A percentile compares a stretch with the other conserved stretches of the same genome.
Conservation (phyloP, 2,797 vertebrate species). For the Myotis vivesi region DNA sequence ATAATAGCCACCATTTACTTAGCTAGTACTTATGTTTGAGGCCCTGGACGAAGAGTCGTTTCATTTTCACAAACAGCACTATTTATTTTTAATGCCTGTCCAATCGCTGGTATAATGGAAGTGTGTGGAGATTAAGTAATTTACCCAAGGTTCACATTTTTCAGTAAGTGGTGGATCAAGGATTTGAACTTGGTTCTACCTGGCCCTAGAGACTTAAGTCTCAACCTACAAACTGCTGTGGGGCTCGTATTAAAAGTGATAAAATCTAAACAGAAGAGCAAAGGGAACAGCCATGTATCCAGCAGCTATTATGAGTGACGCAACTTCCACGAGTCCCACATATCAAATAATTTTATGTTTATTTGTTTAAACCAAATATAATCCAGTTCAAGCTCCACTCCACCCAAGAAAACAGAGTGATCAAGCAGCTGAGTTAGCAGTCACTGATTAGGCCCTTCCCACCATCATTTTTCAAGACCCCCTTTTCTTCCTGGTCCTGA, state of each 20-base stretch:
- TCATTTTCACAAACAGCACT: background rate
- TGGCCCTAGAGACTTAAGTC: background rate
- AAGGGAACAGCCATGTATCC: background rate
- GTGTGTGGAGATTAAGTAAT: background rate
- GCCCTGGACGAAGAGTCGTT: background rate
- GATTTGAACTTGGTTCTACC: background rate
- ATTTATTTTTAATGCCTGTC: background rate
- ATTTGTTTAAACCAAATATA: constrained; percentile 1
- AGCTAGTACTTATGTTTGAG: background rate
- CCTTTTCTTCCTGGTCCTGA: background rate
- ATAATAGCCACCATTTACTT: background rate
- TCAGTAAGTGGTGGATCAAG: background rate
- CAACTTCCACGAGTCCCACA: background rate
- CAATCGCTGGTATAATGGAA: background rate
- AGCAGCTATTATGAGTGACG: background rate
- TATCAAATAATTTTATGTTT: background rate
- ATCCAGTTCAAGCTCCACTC: background rate
- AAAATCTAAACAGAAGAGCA: background rate
- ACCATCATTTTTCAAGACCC: background rate
- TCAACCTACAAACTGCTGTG: background rate
- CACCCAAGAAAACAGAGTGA: background rate
- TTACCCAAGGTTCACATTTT: background rate
- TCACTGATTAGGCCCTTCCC: background rate
- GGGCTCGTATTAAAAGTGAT: background rate
- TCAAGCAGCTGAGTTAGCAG: background rate